Evolutionary conservation across 2,113 vertebrate genomes (phyloP).

Genomic region (Xenotilapia caudafasciata): DNA sequence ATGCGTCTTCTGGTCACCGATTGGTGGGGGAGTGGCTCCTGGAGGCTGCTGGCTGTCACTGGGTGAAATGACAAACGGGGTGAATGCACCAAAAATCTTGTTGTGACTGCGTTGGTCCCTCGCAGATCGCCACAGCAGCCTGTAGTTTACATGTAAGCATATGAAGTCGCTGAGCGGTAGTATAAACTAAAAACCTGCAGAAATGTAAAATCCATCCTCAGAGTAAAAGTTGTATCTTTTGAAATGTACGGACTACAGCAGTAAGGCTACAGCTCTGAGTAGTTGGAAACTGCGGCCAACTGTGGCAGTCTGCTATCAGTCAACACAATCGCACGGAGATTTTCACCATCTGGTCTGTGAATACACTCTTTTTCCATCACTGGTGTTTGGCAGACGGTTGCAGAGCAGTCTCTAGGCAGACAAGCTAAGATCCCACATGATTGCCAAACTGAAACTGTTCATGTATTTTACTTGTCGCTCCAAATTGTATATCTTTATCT

Average conservation of each 20-base stretch:
- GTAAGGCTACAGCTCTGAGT: neutral
- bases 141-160: neutral
- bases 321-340: neutral
- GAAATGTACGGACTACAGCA: neutral
- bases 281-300: neutral
- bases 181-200: neutral
- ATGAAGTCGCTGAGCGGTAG: neutral
- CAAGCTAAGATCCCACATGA: neutral
- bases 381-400: neutral
- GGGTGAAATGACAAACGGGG: accelerated
- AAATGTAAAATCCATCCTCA: neutral
- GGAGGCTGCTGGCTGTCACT: neutral
- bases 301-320: neutral
- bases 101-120: neutral
- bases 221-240: neutral
- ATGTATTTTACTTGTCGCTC: neutral
- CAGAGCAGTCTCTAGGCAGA: neutral
- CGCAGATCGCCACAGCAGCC: neutral
- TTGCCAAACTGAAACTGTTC: neutral
- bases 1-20: accelerated
- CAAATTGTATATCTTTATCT: neutral
- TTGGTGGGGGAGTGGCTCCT: neutral
- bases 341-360: neutral
- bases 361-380: neutral
- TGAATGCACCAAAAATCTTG: neutral